These are phyloP conservation scores for Gobio gobio DNA, from an alignment of 2,113 vertebrate species.

Conservation along the genomic window DNA sequence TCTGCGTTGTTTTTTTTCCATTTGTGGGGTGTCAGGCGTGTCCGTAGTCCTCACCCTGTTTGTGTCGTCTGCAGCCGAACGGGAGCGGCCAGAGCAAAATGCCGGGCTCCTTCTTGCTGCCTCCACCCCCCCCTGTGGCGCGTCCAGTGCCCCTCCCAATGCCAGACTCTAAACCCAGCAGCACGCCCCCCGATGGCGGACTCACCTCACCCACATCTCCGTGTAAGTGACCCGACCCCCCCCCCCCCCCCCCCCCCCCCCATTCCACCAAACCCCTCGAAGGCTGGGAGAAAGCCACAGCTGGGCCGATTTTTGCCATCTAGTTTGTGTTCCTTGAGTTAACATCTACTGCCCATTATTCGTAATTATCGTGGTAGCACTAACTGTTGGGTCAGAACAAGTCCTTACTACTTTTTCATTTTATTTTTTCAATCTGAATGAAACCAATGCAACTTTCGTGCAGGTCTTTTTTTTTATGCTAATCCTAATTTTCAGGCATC, in stretches of 20 bases:
- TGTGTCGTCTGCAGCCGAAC: constrained; percentile 97
- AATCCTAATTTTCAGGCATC: neutral
- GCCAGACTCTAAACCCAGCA: constrained; percentile 97
- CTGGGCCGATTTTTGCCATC: constrained; percentile 24
- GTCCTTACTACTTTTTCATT: neutral
- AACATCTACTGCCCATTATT: neutral
- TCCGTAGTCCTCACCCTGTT: constrained; percentile 88
- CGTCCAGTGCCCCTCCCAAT: constrained; percentile 97
- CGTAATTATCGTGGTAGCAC: constrained; percentile 6
- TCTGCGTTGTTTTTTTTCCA: constrained; percentile 56
- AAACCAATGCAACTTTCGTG: neutral
- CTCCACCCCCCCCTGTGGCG: constrained; percentile 95
- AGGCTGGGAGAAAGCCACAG: constrained; percentile 47
- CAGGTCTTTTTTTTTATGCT: neutral
- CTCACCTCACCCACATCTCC: constrained; percentile 92
- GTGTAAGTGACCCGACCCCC: constrained; percentile 87
- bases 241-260: constrained; percentile 54
- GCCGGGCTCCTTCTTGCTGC: constrained; percentile 96
- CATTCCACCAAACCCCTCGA: constrained; percentile 54
- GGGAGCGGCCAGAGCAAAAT: constrained; percentile 97
- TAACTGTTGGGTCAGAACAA: neutral
- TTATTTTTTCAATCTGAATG: neutral
- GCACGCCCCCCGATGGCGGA: constrained; percentile 93
- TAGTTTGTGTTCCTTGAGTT: constrained; percentile 8
- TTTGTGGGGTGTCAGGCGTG: constrained; percentile 76